Evolutionary conservation across 2,888 invertebrate genomes (phyloP).

Genomic region (Micoletzkya japonica): DNA sequence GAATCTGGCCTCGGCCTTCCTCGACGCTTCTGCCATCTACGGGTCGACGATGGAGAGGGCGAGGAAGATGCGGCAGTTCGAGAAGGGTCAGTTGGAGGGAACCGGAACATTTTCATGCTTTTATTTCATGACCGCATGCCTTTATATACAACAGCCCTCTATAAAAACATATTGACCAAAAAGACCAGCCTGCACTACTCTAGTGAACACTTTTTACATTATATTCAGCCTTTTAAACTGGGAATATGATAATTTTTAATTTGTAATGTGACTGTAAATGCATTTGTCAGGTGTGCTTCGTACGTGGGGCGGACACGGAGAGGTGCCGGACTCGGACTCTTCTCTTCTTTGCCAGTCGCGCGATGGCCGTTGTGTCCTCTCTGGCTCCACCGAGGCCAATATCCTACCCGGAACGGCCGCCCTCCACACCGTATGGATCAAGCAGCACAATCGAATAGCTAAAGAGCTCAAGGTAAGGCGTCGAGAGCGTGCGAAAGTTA

Average conservation of each 20-base stretch:
- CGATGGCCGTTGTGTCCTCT: constrained; percentile 26
- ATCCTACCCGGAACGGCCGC: constrained; percentile 56
- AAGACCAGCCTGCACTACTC: no score
- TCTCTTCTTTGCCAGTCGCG: constrained; percentile 39
- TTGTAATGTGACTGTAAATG: not conserved
- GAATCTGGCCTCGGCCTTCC: constrained; percentile 87
- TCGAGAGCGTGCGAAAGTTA: not conserved
- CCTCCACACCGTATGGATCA: constrained; percentile 59
- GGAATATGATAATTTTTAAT: no score
- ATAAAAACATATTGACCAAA: no score
- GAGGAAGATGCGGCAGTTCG: constrained; percentile 76
- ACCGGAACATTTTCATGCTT: no score
- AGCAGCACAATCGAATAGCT: constrained; percentile 63
- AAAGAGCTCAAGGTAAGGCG: constrained; percentile 44
- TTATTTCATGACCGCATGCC: no score
- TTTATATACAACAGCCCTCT: no score
- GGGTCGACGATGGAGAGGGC: constrained; percentile 85
- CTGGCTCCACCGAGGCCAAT: constrained; percentile 44
- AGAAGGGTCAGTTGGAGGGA: constrained; percentile 73
- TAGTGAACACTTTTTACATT: no score
- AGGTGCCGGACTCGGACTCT: constrained; percentile 42
- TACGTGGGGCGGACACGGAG: constrained; percentile 49
- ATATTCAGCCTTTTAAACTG: no score
- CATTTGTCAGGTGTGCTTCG: constrained; percentile 42
- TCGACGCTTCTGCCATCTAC: constrained; percentile 79